Evolutionary conservation across 2,113 vertebrate genomes (phyloP).

Genomic region (Dasyornis broadbenti): DNA sequence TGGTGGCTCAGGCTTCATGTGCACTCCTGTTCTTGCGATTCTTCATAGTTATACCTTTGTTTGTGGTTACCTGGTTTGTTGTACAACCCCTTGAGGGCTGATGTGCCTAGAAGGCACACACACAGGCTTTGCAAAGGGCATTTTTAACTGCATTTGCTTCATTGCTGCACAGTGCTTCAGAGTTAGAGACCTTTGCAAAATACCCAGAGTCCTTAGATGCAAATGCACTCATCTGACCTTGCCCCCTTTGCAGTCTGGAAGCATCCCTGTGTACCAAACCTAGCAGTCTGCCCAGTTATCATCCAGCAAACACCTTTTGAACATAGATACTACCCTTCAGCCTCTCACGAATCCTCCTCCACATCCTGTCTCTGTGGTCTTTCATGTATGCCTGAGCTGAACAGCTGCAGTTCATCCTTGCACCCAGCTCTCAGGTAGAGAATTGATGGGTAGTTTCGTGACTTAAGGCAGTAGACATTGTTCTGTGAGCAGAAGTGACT

Average conservation of each 20-base stretch:
- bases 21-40: not conserved
- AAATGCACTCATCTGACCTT: not conserved
- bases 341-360: not conserved
- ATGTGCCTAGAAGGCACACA: not conserved
- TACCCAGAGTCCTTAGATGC: not conserved
- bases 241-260: not conserved
- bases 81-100: not conserved
- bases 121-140: not conserved
- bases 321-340: not conserved
- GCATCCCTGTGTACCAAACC: not conserved
- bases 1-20: not conserved
- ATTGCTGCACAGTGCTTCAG: not conserved
- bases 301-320: not conserved
- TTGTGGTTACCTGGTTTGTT: not conserved
- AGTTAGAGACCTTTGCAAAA: not conserved
- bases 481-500: not conserved
- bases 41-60: not conserved
- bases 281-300: not conserved
- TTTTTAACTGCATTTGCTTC: not conserved
- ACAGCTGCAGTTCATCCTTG: not conserved
- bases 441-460: not conserved
- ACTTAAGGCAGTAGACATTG: not conserved
- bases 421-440: not conserved
- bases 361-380: not conserved
- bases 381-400: not conserved